phyloP scores from a whole-genome alignment of 2,888 invertebrate species.

The Sinopyrophorus schimmeli region DNA sequence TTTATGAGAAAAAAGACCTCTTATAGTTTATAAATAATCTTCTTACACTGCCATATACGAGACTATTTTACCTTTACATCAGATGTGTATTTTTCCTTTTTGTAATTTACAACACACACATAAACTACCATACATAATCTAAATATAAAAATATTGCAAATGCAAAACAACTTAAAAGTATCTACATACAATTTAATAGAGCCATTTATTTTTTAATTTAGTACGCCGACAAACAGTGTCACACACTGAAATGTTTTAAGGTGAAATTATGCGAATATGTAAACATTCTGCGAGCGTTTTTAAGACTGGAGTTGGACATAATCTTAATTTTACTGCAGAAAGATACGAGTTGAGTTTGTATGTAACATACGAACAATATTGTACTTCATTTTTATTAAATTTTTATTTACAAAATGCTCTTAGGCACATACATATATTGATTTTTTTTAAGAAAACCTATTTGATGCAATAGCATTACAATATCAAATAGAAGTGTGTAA shows the following conservation, averaged over 20 bases:
- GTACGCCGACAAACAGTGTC: slow-evolving; percentile 50
- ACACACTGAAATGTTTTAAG: slow-evolving; percentile 47
- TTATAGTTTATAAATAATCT: no score
- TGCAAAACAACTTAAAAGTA: slow-evolving; percentile 28
- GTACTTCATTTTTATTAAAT: no score
- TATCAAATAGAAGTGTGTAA: no score
- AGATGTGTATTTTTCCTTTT: no score
- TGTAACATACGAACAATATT: slow-evolving; percentile 28
- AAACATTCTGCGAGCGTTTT: slow-evolving; percentile 48
- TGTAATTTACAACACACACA: no score
- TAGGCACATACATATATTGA: no score
- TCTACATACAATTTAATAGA: slow-evolving; percentile 52
- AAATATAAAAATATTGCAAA: slow-evolving; percentile 19
- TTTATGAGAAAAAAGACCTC: no score
- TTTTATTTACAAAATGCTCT: no score
- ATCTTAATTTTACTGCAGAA: slow-evolving; percentile 32
- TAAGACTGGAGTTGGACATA: slow-evolving; percentile 42
- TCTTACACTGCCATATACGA: no score
- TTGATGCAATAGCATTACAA: no score
- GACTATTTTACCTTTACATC: no score
- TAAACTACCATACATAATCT: slow-evolving; percentile 11
- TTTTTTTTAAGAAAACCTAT: no score
- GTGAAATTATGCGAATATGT: slow-evolving; percentile 49
- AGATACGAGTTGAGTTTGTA: slow-evolving; percentile 27
- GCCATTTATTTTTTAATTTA: slow-evolving; percentile 54